phyloP scores from a whole-genome alignment of 2,888 invertebrate genomes.

The Orthosia gothica region DNA sequence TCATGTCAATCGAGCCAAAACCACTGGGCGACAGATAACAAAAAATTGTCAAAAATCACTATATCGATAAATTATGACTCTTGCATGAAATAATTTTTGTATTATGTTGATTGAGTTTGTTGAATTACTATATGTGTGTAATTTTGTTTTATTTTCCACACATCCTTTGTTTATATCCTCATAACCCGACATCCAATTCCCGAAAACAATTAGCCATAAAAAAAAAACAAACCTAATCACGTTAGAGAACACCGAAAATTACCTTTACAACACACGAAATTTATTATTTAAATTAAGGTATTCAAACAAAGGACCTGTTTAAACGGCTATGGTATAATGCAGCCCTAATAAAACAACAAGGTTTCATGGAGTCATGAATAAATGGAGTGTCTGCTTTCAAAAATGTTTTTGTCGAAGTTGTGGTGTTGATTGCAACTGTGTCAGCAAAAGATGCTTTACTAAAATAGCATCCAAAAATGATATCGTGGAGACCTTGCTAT shows the following conservation, averaged over 20 bases:
- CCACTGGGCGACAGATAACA: no score
- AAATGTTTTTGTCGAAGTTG: neutral
- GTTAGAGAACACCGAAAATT: conserved; percentile 49
- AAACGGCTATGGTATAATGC: conserved; percentile 63
- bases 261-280: conserved; percentile 61
- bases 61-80: no score
- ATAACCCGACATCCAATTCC: conserved; percentile 33
- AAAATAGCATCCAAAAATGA: neutral
- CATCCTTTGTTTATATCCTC: conserved; percentile 23
- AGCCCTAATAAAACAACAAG: conserved; percentile 64
- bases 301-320: conserved; percentile 69
- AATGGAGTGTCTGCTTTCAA: conserved; percentile 16
- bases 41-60: neutral
- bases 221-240: conserved; percentile 53
- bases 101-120: no score
- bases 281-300: conserved; percentile 73
- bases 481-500: neutral
- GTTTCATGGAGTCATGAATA: conserved; percentile 5
- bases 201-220: conserved; percentile 59
- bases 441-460: neutral
- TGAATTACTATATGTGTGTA: no score
- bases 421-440: no score
- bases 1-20: no score
- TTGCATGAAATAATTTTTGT: no score
- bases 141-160: conserved; percentile 6